Evolutionary conservation across 2,113 vertebrate genomes (phyloP).

Genomic region (Limanda limanda): DNA sequence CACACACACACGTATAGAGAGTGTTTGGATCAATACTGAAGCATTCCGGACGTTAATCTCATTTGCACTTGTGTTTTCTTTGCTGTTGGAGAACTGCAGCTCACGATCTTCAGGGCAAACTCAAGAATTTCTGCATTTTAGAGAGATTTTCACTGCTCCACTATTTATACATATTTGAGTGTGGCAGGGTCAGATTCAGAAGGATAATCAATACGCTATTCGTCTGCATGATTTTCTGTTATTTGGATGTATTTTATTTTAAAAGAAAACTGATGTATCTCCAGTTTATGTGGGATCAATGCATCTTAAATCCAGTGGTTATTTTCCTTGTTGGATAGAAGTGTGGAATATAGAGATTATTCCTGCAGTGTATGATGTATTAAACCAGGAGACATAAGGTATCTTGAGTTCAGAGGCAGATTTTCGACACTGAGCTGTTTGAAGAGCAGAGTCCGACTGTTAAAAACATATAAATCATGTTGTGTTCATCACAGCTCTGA

Average conservation of each 20-base stretch:
- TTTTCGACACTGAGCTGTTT: neutral
- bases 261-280: neutral
- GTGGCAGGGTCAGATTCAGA: neutral
- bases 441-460: neutral
- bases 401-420: neutral
- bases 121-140: slow-evolving; percentile 15
- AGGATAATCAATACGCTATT: neutral
- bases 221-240: neutral
- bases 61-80: slow-evolving; percentile 56
- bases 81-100: slow-evolving; percentile 16
- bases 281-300: too few relatives aligned
- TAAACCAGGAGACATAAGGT: too few relatives aligned
- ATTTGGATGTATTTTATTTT: neutral
- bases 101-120: slow-evolving; percentile 11
- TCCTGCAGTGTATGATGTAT: too few relatives aligned
- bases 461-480: neutral
- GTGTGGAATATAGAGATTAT: too few relatives aligned
- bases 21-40: slow-evolving; percentile 64
- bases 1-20: neutral
- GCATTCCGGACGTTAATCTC: slow-evolving; percentile 65
- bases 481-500: neutral
- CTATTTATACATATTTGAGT: slow-evolving; percentile 7
- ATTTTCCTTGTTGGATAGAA: too few relatives aligned
- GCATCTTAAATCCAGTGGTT: too few relatives aligned
- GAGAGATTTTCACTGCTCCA: neutral